Evolutionary conservation across 2,888 invertebrate genomes (phyloP).

Genomic region (Andrena bucephala): DNA sequence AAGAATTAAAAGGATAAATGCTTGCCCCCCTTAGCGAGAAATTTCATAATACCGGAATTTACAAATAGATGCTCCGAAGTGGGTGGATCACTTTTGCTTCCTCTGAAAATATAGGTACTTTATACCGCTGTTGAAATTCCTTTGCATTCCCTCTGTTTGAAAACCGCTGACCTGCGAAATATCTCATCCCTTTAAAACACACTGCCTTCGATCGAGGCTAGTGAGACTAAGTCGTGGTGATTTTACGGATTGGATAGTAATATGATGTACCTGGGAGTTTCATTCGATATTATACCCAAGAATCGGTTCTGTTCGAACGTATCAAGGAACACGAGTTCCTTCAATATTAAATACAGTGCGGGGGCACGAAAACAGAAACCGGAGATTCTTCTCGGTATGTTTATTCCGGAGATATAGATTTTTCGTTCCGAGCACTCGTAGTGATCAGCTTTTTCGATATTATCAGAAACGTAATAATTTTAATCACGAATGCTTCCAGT

Average conservation of each 20-base stretch:
- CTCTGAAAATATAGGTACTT: conserved; percentile 6
- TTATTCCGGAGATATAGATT: conserved; percentile 14
- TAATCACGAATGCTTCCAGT: neutral
- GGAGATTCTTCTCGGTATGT: neutral
- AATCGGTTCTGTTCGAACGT: neutral
- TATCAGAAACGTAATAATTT: neutral
- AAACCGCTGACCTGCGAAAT: conserved; percentile 29
- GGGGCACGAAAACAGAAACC: neutral
- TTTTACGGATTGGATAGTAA: conserved; percentile 24
- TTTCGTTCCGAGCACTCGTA: neutral
- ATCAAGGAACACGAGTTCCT: conserved; percentile 6
- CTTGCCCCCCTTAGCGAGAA: neutral
- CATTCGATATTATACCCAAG: conserved; percentile 19
- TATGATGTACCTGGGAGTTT: conserved; percentile 6
- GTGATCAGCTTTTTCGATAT: neutral
- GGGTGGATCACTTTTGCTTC: neutral
- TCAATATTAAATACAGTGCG: neutral
- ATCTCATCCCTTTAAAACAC: conserved; percentile 18
- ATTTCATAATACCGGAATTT: neutral
- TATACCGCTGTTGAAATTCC: neutral
- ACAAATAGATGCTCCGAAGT: neutral
- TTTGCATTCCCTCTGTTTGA: neutral
- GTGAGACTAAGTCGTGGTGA: neutral
- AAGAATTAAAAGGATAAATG: neutral
- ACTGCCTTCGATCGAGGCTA: no score